Conservation (phyloP, 2,888 invertebrate species). For the Troides aeacus region DNA sequence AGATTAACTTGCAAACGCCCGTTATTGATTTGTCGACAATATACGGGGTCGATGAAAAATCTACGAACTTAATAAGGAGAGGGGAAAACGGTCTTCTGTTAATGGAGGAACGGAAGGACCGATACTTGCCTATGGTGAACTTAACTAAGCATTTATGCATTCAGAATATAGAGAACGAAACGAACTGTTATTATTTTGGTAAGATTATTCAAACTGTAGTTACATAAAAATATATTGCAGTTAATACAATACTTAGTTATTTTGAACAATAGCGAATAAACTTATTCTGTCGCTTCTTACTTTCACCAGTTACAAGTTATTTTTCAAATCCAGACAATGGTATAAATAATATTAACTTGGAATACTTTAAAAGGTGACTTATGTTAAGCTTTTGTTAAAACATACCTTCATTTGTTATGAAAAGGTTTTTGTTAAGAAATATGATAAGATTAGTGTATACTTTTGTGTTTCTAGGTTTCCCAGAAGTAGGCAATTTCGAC, state of each 20-base stretch:
- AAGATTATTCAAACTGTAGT: conserved; percentile 32
- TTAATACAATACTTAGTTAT: too few relatives aligned
- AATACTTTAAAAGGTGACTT: too few relatives aligned
- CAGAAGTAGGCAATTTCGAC: conserved; percentile 55
- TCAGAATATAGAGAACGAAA: conserved; percentile 47
- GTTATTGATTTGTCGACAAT: conserved; percentile 60
- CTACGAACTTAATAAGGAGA: conserved; percentile 46
- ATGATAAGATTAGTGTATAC: neutral
- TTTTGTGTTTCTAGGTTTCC: conserved; percentile 28
- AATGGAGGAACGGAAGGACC: conserved; percentile 47
- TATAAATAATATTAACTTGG: too few relatives aligned
- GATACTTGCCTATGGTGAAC: conserved; percentile 47
- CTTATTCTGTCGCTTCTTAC: neutral
- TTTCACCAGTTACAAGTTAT: neutral
- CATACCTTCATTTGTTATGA: too few relatives aligned
- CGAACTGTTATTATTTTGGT: conserved; percentile 61
- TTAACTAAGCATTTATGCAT: conserved; percentile 44
- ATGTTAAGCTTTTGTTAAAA: too few relatives aligned
- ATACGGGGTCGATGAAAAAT: conserved; percentile 56
- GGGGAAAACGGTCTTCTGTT: conserved; percentile 53
- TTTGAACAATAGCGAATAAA: too few relatives aligned
- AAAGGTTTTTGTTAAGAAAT: too few relatives aligned
- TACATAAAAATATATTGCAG: too few relatives aligned
- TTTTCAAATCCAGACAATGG: too few relatives aligned
- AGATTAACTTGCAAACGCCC: conserved; percentile 67